A percentile compares a stretch with the other conserved stretches of the same genome.
Evolutionary conservation across 2,888 invertebrate genomes (phyloP).

Genomic region (Apoda limacodes): DNA sequence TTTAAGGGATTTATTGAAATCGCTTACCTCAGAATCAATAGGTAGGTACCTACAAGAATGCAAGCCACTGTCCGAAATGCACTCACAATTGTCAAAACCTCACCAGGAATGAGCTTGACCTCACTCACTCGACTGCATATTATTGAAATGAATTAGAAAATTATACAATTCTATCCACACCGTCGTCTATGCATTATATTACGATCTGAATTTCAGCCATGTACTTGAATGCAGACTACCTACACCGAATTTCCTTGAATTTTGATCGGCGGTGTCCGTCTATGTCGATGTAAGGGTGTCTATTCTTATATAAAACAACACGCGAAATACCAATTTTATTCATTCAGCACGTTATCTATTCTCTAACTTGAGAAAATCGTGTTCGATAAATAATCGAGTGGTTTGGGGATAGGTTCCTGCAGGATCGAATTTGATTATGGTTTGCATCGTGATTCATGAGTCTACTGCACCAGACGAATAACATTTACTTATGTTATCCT

Average conservation of each 20-base stretch:
- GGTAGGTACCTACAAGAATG: no score
- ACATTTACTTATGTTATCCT: constrained; percentile 36
- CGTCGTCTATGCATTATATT: constrained; percentile 62
- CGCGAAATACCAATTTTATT: no score
- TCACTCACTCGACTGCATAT: constrained; percentile 56
- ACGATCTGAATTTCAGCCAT: constrained; percentile 54
- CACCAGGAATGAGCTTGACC: constrained; percentile 51
- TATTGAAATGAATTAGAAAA: constrained; percentile 65
- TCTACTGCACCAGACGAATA: constrained; percentile 63
- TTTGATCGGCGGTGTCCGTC: constrained; percentile 51
- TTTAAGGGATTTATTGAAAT: no score
- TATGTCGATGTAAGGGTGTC: constrained; percentile 29
- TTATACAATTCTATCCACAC: constrained; percentile 49
- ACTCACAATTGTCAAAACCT: no score
- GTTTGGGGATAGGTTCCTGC: constrained; percentile 36
- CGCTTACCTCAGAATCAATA: no score
- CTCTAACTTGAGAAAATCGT: constrained; percentile 4
- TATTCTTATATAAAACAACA: constrained; percentile 18
- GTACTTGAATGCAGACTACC: constrained; percentile 63
- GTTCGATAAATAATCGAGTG: constrained; percentile 14
- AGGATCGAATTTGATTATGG: constrained; percentile 43
- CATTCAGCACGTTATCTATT: no score
- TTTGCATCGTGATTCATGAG: constrained; percentile 63
- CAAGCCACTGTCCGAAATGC: no score
- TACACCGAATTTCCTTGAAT: constrained; percentile 65